A percentile compares a stretch with the other conserved stretches of the same genome.
Conservation (phyloP, 2,113 vertebrate species). For the Thryonomys swinderianus region DNA sequence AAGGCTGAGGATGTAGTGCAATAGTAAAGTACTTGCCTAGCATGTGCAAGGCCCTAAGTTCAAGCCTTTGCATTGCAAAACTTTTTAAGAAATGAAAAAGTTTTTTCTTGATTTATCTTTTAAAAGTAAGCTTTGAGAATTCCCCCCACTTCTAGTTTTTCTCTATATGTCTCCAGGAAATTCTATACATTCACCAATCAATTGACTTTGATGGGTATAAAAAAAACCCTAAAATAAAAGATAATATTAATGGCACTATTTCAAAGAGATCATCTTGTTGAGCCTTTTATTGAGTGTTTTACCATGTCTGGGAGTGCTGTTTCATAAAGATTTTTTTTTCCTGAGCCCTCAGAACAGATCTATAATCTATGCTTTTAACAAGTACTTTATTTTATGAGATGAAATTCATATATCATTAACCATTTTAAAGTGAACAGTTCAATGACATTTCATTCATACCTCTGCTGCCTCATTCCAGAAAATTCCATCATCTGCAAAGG, state of each 20-base stretch:
- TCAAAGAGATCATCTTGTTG: neutral
- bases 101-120: neutral
- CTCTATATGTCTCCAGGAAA: neutral
- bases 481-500: neutral
- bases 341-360: neutral
- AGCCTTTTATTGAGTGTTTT: neutral
- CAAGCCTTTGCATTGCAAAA: neutral
- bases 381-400: neutral
- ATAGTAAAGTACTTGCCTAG: neutral
- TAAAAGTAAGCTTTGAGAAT: constrained; percentile 8
- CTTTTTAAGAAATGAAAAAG: neutral
- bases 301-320: accelerated
- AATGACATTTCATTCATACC: neutral
- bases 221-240: neutral
- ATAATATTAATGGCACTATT: neutral
- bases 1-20: neutral
- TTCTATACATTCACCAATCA: neutral
- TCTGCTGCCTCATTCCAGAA: neutral
- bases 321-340: neutral
- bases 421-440: neutral
- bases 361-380: neutral
- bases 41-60: neutral
- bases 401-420: neutral
- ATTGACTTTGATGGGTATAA: neutral
- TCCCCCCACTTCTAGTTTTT: neutral